A percentile compares a stretch with the other conserved stretches of the same genome.
Evolutionary conservation across 2,113 vertebrate genomes (phyloP).

Genomic region (Rhinolophus ferrumequinum): DNA sequence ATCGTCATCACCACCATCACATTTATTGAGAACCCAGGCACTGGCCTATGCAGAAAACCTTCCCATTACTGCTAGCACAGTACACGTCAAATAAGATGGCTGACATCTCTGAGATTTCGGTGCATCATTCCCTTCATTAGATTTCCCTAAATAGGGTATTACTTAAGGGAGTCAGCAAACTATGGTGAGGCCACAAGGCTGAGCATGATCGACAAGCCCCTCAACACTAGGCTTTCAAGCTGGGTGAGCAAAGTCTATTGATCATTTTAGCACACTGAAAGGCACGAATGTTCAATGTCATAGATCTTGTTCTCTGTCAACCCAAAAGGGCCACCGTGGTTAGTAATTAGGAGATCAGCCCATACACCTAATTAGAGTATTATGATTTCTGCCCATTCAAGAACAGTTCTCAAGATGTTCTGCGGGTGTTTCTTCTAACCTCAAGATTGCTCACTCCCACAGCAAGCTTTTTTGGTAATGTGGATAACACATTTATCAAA

Average conservation of each 20-base stretch:
- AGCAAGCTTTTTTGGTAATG: background rate
- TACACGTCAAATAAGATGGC: background rate
- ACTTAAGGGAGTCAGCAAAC: background rate
- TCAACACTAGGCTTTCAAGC: slow-evolving; percentile 11
- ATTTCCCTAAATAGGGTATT: background rate
- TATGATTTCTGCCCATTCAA: background rate
- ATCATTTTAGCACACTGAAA: background rate
- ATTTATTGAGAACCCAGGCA: background rate
- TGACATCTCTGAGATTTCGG: background rate
- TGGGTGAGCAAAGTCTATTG: background rate
- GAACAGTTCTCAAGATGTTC: background rate
- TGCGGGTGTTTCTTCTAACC: background rate
- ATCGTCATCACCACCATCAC: background rate
- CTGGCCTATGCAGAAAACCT: background rate
- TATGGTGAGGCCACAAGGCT: background rate
- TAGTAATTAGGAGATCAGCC: background rate
- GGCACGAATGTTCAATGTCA: background rate
- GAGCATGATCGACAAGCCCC: background rate
- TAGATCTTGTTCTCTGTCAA: background rate
- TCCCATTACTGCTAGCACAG: background rate
- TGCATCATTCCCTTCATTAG: background rate
- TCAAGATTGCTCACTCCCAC: background rate
- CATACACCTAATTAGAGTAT: background rate
- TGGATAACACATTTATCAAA: background rate
- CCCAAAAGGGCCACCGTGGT: background rate